phyloP scores from a whole-genome alignment of 2,113 vertebrate genomes.

The Fregetta grallaria region DNA sequence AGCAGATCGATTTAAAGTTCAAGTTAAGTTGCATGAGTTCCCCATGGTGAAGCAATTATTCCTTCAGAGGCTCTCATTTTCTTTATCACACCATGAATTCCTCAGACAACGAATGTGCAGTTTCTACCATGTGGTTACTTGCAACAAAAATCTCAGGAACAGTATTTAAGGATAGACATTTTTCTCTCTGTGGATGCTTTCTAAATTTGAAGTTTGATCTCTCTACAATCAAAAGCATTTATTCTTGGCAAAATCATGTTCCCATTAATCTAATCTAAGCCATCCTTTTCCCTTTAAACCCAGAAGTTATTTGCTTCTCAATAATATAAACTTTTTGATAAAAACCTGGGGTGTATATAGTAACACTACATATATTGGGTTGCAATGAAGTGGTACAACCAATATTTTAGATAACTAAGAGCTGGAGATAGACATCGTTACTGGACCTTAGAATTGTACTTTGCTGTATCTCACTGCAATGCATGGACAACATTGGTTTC shows the following conservation, averaged over 20 bases:
- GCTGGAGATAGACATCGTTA: neutral
- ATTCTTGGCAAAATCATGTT: neutral
- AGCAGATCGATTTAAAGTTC: conserved; percentile 65
- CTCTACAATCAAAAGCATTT: neutral
- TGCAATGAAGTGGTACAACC: neutral
- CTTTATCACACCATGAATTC: conserved; percentile 63
- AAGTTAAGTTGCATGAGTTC: conserved; percentile 63
- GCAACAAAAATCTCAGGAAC: conserved; percentile 17
- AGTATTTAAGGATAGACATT: conserved; percentile 6
- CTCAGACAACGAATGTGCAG: conserved; percentile 20
- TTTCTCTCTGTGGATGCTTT: neutral
- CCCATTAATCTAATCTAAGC: neutral
- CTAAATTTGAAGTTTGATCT: conserved; percentile 1
- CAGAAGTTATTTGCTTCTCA: neutral
- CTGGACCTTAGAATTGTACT: neutral
- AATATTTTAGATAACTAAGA: neutral
- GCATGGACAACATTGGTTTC: neutral
- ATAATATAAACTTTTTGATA: neutral
- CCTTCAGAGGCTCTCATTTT: conserved; percentile 62
- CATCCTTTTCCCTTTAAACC: neutral
- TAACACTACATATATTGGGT: neutral
- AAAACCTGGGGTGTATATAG: neutral
- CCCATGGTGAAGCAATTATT: conserved; percentile 69
- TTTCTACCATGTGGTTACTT: conserved; percentile 36
- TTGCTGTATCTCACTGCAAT: neutral